Evolutionary conservation across 2,113 vertebrate species (phyloP), one percentile per base, ranked within the genome.

Genomic region (Hemiprocne comata): DNA sequence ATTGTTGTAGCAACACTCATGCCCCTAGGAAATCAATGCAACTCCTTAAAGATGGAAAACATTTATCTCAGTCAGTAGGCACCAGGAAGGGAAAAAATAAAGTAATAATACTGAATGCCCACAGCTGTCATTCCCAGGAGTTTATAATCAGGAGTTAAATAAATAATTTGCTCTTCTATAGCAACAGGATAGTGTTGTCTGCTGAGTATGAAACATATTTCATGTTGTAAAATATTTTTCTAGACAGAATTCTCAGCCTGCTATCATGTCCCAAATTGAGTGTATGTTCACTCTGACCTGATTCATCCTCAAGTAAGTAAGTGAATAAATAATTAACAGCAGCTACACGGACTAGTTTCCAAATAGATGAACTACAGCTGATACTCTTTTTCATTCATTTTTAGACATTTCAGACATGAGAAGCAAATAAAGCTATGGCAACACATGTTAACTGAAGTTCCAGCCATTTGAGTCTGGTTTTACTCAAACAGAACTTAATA

Each of bases 381-480:
- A 36, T 54, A 48, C 29, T 42, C 31, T 61, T 66, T 50, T 4
- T 31, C 21, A 33, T 69, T 60, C 2, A 25, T 54, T 82, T 82
- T 64, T 18, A 60, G 38, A 50, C 10, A 26, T 74, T 74, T 74
- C 0, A 0, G 11, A 62, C 17, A 6, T 0, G 2, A 75, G 61
- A 74, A 82, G 58, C n/a, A 76, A 46, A 14, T 23, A 48, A 78
- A n/a, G 17, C 21, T 67, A 53, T 42, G 23, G 21, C 13, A 78
- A 51, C 26, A 57, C 14, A 33, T 9, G 20, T 57, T 36, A 65
- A 29, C 25, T n/a, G 11, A 64, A 36, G 29, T 74, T 87, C 16
- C 48, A 87, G 38, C 6, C 40, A 53, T 65, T 42, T 74, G 21
- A 60, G 23, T 50, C n/a, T 53, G 23, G 25, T 82, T 46, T 74